Conservation (phyloP, 1,140 invertebrate species). For the Drosophila parabipectinata region DNA sequence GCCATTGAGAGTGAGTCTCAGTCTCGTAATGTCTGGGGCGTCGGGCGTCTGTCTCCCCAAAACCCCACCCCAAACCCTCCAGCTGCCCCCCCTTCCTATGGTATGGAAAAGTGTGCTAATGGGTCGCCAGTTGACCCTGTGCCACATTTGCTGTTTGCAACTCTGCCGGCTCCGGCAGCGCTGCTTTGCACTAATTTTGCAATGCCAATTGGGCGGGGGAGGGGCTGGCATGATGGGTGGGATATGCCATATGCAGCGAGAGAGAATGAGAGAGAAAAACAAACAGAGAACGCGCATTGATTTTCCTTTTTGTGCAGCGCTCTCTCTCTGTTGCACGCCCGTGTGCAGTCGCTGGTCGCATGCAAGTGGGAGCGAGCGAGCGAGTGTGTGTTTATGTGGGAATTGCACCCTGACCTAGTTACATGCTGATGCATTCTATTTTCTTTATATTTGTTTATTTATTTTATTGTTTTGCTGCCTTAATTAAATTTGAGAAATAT, state of each 20-base stretch:
- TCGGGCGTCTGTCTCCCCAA: constrained; percentile 30
- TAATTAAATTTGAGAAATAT: constrained; percentile 29
- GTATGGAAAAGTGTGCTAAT: constrained; percentile 79
- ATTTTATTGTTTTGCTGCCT: constrained; percentile 34
- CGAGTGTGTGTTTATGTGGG: constrained; percentile 20
- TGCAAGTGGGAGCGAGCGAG: background rate
- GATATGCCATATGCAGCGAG: constrained; percentile 23
- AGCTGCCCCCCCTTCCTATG: constrained; percentile 2
- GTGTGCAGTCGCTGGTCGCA: background rate
- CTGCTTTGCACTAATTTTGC: constrained; percentile 69
- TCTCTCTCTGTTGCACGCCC: constrained; percentile 20
- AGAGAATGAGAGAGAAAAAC: constrained; percentile 5
- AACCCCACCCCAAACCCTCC: background rate
- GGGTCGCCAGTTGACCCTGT: constrained; percentile 82
- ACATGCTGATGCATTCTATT: constrained; percentile 59
- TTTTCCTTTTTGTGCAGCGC: constrained; percentile 58
- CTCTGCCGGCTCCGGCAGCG: constrained; percentile 31
- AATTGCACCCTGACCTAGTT: constrained; percentile 81
- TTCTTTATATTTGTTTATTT: constrained; percentile 35
- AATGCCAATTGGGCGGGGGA: constrained; percentile 31
- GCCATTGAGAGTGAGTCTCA: constrained; percentile 64
- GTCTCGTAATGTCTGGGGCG: constrained; percentile 19
- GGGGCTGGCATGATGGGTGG: constrained; percentile 13
- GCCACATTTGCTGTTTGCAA: constrained; percentile 56
- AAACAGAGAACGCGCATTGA: constrained; percentile 56